These are phyloP conservation scores for Petaurus breviceps DNA, from an alignment of 2,113 vertebrate genomes.

Conservation along the genomic window DNA sequence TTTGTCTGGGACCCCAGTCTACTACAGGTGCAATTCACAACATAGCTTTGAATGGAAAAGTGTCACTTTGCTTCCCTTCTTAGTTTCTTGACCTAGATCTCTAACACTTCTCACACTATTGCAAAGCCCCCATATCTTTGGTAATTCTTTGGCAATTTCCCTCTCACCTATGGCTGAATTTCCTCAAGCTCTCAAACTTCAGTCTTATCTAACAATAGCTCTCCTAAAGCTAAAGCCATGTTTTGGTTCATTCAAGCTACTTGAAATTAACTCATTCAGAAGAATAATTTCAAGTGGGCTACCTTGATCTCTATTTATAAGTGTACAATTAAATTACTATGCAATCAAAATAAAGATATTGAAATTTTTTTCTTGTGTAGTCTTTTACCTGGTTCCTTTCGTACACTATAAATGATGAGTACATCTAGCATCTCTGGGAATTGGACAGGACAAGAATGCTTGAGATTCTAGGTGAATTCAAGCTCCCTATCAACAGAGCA, in stretches of 20 bases:
- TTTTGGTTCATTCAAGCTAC: constrained; percentile 69
- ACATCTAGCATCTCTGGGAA: background rate
- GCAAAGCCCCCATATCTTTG: background rate
- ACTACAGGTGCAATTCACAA: constrained; percentile 49
- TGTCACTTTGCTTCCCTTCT: constrained; percentile 57
- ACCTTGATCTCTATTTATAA: constrained; percentile 71
- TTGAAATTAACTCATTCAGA: constrained; percentile 58
- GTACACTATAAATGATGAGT: background rate
- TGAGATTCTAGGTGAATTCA: too few relatives aligned
- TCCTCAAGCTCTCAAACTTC: constrained; percentile 52
- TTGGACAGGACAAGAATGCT: background rate
- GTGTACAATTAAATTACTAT: constrained; percentile 78
- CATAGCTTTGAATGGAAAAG: constrained; percentile 78
- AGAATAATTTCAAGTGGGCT: constrained; percentile 67
- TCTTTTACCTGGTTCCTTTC: background rate
- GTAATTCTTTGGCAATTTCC: background rate
- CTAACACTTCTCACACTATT: background rate
- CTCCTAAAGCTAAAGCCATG: constrained; percentile 61
- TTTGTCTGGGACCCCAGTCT: constrained; percentile 57
- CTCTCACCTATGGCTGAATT: constrained; percentile 61
- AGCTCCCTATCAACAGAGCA: too few relatives aligned
- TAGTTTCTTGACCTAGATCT: background rate
- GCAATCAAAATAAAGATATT: constrained; percentile 81
- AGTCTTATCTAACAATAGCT: constrained; percentile 52
- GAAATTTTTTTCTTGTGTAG: constrained; percentile 44